phyloP scores from a whole-genome alignment of 2,113 vertebrate species.

The Cariama cristata region DNA sequence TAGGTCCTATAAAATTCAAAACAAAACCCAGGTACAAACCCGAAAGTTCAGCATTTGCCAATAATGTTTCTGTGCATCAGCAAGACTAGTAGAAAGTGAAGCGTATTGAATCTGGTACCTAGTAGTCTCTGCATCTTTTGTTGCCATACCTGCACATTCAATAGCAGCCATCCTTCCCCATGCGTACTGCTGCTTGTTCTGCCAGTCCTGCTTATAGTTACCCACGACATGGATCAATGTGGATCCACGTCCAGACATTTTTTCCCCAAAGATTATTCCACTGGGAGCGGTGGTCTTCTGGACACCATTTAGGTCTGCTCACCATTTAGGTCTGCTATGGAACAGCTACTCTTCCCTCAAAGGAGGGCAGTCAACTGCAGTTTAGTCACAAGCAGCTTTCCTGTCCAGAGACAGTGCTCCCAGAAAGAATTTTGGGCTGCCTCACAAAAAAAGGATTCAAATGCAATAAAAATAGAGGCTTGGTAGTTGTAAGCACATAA shows the following conservation, averaged over 20 bases:
- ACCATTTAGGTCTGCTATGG: rapidly evolving
- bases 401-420: not conserved
- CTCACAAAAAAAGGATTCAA: not conserved
- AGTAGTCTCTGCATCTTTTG: rapidly evolving
- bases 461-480: not conserved
- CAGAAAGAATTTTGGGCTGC: not conserved
- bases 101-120: rapidly evolving
- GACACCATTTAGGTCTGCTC: rapidly evolving
- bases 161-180: not conserved
- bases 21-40: not conserved
- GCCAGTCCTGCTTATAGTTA: not conserved
- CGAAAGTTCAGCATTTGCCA: not conserved
- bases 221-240: not conserved
- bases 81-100: not conserved
- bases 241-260: not conserved
- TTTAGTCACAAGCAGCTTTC: not conserved
- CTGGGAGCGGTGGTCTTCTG: not conserved
- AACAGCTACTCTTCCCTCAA: too few relatives aligned
- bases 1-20: not conserved
- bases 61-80: not conserved
- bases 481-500: not conserved
- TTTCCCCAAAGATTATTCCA: not conserved
- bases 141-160: rapidly evolving
- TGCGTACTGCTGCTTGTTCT: not conserved
- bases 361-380: not conserved